Evolutionary conservation across 2,888 invertebrate species (phyloP).

Genomic region (Epinotia nisella): DNA sequence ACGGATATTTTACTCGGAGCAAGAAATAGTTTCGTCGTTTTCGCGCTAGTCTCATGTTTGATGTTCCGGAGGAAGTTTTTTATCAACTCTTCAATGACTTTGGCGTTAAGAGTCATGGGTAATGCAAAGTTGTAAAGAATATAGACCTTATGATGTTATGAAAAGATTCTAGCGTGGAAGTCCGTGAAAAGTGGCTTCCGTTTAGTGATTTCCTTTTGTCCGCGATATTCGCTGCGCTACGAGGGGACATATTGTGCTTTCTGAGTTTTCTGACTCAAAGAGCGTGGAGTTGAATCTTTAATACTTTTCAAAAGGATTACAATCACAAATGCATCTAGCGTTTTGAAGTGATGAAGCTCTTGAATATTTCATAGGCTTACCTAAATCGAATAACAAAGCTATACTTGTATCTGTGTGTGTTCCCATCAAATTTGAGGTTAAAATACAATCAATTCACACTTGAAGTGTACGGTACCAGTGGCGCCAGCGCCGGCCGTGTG

Average conservation of each 20-base stretch:
- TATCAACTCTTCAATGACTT: slow-evolving; percentile 21
- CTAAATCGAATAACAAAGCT: slow-evolving; percentile 22
- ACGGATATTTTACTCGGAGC: neutral
- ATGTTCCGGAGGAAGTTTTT: slow-evolving; percentile 31
- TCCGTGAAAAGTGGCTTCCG: slow-evolving; percentile 22
- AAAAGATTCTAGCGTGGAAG: slow-evolving; percentile 16
- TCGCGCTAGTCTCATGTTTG: slow-evolving; percentile 7
- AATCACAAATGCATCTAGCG: slow-evolving; percentile 10
- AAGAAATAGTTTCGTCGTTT: slow-evolving; percentile 12
- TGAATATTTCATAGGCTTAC: slow-evolving; percentile 12
- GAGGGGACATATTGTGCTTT: slow-evolving; percentile 6
- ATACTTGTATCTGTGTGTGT: slow-evolving; percentile 17
- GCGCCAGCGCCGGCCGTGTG: slow-evolving; percentile 39
- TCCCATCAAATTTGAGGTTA: slow-evolving; percentile 29
- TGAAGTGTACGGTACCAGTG: slow-evolving; percentile 37
- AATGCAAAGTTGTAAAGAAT: slow-evolving; percentile 11
- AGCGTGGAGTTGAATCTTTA: neutral
- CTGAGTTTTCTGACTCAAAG: neutral
- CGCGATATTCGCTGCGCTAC: slow-evolving; percentile 12
- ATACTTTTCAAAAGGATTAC: slow-evolving; percentile 9
- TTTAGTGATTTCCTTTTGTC: slow-evolving; percentile 27
- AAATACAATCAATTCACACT: slow-evolving; percentile 43
- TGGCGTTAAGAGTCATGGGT: slow-evolving; percentile 10
- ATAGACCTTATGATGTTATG: slow-evolving; percentile 9
- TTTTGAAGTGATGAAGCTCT: slow-evolving; percentile 5